Conservation (phyloP, 2,888 invertebrate species). For the Bembecia ichneumoniformis region DNA sequence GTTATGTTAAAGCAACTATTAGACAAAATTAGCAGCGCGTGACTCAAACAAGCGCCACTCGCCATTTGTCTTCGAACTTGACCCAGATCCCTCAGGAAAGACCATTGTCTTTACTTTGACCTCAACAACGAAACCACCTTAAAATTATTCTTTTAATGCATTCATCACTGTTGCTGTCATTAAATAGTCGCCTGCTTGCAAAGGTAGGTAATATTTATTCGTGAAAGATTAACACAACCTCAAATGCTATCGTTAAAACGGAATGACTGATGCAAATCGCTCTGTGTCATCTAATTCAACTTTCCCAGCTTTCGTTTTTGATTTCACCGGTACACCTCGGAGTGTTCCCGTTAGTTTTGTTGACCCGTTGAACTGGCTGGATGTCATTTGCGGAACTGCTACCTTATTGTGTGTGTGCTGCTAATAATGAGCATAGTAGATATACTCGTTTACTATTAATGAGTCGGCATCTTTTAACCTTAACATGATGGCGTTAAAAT, state of each 20-base stretch:
- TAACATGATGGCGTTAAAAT: not conserved
- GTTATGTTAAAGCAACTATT: not conserved
- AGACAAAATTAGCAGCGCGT: conserved; percentile 22
- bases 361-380: conserved; percentile 43
- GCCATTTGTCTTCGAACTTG: conserved; percentile 51
- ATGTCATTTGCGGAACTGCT: not conserved
- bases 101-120: conserved; percentile 52
- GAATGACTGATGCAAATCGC: not conserved
- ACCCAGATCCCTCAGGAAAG: conserved; percentile 51
- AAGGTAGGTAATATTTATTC: no score
- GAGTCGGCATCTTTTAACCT: not conserved
- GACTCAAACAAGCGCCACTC: conserved; percentile 30
- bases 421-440: not conserved
- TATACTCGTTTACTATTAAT: not conserved
- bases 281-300: conserved; percentile 44
- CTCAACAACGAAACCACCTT: conserved; percentile 35
- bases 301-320: conserved; percentile 63
- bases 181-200: no score
- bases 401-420: not conserved
- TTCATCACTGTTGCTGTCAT: conserved; percentile 12
- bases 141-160: conserved; percentile 22
- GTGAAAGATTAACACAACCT: not conserved
- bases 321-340: conserved; percentile 21
- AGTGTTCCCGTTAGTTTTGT: conserved; percentile 53
- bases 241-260: not conserved